Evolutionary conservation across 2,797 vertebrate genomes (phyloP).

Genomic region (Phrynocephalus forsythii): DNA sequence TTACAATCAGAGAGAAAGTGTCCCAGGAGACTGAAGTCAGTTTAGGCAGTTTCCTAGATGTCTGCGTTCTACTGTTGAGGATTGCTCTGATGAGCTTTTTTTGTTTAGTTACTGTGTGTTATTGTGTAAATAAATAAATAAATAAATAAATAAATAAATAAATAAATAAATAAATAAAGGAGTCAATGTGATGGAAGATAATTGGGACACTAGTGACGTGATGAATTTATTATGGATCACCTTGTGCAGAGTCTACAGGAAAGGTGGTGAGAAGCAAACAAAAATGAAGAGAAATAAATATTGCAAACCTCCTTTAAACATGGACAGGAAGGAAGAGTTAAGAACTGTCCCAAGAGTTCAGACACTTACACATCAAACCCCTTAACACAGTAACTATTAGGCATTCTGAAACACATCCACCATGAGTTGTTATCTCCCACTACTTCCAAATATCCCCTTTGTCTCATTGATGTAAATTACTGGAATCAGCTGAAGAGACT

Average conservation of each 20-base stretch:
- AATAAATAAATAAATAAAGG: too few species aligned
- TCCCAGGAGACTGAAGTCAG: too few species aligned
- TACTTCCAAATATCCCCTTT: conserved; percentile 47
- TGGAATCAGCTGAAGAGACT: conserved; percentile 69
- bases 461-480: conserved; percentile 63
- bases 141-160: too few species aligned
- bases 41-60: not conserved
- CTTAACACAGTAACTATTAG: not conserved
- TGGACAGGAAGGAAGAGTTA: not conserved
- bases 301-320: not conserved
- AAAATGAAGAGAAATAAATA: not conserved
- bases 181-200: not conserved
- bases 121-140: not conserved
- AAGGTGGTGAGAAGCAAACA: not conserved
- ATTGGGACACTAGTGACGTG: not conserved
- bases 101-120: not conserved
- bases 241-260: not conserved
- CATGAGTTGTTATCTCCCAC: conserved; percentile 30
- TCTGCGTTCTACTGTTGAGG: not conserved
- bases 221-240: not conserved
- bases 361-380: not conserved
- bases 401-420: not conserved
- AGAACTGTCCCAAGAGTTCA: not conserved
- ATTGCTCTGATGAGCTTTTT: not conserved
- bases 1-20: too few species aligned